phyloP scores from a whole-genome alignment of 2,888 invertebrate genomes.

The Ommatoiulus sabulosus region DNA sequence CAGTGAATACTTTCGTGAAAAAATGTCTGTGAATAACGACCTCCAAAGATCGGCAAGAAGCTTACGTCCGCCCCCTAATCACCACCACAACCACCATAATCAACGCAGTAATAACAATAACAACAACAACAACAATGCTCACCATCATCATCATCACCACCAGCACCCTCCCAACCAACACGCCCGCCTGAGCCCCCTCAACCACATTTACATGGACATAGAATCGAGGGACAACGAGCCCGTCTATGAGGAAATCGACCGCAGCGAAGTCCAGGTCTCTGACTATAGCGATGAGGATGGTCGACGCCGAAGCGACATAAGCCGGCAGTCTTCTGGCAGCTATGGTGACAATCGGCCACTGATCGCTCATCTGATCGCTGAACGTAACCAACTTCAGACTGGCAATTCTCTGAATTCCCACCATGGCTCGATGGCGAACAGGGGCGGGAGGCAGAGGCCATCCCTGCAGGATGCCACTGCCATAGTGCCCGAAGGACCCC shows the following conservation, averaged over 20 bases:
- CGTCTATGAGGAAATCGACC: conserved; percentile 84
- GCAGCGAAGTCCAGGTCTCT: conserved; percentile 75
- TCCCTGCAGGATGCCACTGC: conserved; percentile 13
- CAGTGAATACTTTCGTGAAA: conserved; percentile 57
- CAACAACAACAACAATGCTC: conserved; percentile 63
- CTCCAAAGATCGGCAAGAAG: conserved; percentile 54
- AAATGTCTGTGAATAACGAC: conserved; percentile 54
- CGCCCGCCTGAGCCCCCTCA: conserved; percentile 73
- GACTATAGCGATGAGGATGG: conserved; percentile 85
- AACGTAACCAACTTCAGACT: conserved; percentile 33
- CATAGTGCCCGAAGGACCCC: conserved; percentile 51
- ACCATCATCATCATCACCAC: conserved; percentile 66
- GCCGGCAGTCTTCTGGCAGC: conserved; percentile 78
- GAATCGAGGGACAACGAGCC: conserved; percentile 76
- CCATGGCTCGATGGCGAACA: conserved; percentile 30
- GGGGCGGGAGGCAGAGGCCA: conserved; percentile 49
- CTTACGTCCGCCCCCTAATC: conserved; percentile 46
- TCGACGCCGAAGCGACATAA: conserved; percentile 79
- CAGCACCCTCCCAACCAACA: conserved; percentile 64
- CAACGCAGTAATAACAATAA: conserved; percentile 66
- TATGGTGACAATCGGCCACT: conserved; percentile 85
- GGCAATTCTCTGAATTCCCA: conserved; percentile 73
- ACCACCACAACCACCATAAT: conserved; percentile 58
- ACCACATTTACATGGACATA: conserved; percentile 84
- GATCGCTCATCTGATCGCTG: conserved; percentile 69